A percentile compares a stretch with the other conserved stretches of the same genome.
These are phyloP conservation scores for Pandemis heparana DNA, from an alignment of 2,888 invertebrate genomes.

Conservation along the genomic window DNA sequence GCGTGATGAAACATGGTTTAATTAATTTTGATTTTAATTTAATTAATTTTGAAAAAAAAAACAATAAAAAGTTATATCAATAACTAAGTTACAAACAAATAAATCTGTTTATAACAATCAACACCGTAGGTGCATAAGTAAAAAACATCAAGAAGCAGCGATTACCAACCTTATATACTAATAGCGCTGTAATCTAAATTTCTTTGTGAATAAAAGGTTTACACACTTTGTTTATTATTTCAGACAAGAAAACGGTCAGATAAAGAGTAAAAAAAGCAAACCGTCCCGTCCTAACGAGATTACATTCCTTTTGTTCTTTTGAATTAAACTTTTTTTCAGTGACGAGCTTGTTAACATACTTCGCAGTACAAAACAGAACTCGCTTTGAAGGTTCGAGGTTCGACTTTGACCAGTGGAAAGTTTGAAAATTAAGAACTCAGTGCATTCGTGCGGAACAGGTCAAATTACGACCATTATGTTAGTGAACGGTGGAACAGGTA, in stretches of 20 bases:
- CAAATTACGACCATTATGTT: no score
- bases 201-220: background rate
- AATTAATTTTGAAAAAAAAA: background rate
- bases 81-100: no score
- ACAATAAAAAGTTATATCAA: background rate
- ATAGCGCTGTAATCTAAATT: no score
- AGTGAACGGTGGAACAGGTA: no score
- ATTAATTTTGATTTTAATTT: no score
- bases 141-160: no score
- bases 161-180: no score
- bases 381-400: background rate
- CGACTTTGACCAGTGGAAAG: background rate
- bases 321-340: slow-evolving; percentile 17
- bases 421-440: background rate
- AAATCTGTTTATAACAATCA: no score
- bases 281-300: background rate
- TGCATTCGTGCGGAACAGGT: no score
- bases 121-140: no score
- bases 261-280: background rate
- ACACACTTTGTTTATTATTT: background rate
- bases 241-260: background rate
- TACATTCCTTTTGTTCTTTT: slow-evolving; percentile 8
- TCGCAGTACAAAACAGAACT: background rate
- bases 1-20: background rate
- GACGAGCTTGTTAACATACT: slow-evolving; percentile 13